phyloP scores from a whole-genome alignment of 2,797 vertebrate genomes.

The Labroides dimidiatus region DNA sequence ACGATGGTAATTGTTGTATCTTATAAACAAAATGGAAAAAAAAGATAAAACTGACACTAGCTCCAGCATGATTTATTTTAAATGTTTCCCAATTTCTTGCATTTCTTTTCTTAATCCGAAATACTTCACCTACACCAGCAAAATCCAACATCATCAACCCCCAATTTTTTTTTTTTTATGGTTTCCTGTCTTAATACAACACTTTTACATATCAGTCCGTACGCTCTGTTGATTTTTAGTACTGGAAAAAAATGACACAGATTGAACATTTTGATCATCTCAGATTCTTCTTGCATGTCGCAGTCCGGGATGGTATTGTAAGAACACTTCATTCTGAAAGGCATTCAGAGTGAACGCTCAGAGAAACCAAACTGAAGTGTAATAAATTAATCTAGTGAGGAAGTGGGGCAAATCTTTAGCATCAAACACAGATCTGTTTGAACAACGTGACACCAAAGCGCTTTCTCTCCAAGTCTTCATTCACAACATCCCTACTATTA shows the following conservation, averaged over 20 bases:
- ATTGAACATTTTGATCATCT: neutral
- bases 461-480: constrained; percentile 43
- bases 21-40: constrained; percentile 87
- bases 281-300: neutral
- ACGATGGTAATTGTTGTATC: constrained; percentile 55
- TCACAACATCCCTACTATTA: constrained; percentile 30
- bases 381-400: constrained; percentile 32
- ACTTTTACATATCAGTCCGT: neutral
- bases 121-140: constrained; percentile 1
- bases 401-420: constrained; percentile 40
- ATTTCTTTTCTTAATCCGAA: constrained; percentile 9
- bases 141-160: constrained; percentile 1
- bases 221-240: neutral
- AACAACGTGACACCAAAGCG: constrained; percentile 46
- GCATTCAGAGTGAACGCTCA: neutral
- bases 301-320: neutral
- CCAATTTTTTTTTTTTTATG: constrained; percentile 1
- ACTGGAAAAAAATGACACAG: neutral
- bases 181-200: neutral
- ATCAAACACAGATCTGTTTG: constrained; percentile 45
- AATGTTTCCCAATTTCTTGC: constrained; percentile 8
- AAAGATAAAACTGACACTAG: constrained; percentile 85
- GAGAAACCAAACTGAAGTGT: neutral
- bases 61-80: too few species aligned
- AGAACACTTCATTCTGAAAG: neutral